Percentiles rank a stretch among this genome's conserved stretches.
phyloP scores from a whole-genome alignment of 2,888 invertebrate species.

The Mellilla xanthometata region DNA sequence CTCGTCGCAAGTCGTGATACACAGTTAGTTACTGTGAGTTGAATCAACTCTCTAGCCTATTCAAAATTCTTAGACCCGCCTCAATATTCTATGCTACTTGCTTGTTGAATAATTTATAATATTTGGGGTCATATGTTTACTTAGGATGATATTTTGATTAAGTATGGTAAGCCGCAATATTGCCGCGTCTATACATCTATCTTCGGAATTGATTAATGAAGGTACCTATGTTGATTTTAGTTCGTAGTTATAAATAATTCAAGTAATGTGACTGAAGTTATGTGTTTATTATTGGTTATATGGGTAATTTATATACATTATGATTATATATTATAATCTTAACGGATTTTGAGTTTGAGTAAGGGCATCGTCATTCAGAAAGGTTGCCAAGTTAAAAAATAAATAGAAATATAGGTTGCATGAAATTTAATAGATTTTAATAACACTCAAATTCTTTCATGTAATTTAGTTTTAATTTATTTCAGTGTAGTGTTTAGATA shows the following conservation, averaged over 20 bases:
- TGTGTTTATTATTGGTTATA: too few relatives aligned
- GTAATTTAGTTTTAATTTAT: too few relatives aligned
- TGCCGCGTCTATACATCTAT: slow-evolving; percentile 6
- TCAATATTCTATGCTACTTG: slow-evolving; percentile 5
- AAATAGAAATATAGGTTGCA: too few relatives aligned
- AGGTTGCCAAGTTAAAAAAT: too few relatives aligned
- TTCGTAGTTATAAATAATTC: slow-evolving; percentile 39
- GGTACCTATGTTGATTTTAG: slow-evolving; percentile 31
- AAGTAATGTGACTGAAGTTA: slow-evolving; percentile 14
- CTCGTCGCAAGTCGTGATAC: too few relatives aligned
- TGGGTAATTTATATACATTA: too few relatives aligned
- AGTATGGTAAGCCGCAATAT: slow-evolving; percentile 47
- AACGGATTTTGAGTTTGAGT: too few relatives aligned
- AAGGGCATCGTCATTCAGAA: too few relatives aligned
- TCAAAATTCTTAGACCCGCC: slow-evolving; percentile 1
- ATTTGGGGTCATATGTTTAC: slow-evolving; percentile 59
- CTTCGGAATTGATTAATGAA: slow-evolving; percentile 56
- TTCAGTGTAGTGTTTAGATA: too few relatives aligned
- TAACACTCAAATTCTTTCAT: too few relatives aligned
- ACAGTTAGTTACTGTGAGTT: background rate
- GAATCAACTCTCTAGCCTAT: background rate
- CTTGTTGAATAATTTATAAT: slow-evolving; percentile 26
- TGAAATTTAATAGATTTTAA: too few relatives aligned
- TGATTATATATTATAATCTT: too few relatives aligned
- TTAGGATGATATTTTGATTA: slow-evolving; percentile 69